Evolutionary conservation across 2,113 vertebrate species (phyloP), one percentile per base, ranked within the genome.

Genomic region (Orycteropus afer): DNA sequence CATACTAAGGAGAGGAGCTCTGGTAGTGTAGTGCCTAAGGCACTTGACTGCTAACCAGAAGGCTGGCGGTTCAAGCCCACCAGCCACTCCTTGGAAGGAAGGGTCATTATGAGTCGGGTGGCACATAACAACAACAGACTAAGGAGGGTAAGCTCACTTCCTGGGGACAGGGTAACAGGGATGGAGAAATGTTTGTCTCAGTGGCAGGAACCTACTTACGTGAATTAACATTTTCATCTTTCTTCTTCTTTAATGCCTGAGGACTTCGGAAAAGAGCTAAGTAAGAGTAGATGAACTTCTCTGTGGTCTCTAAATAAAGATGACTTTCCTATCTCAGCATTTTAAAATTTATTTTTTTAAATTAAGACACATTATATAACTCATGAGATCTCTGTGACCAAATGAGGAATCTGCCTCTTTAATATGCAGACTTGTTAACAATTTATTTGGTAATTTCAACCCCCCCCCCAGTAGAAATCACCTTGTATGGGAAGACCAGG

Each of bases 311-410:
- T 95, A 86, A 88, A 95, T 81, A 67, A 95, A 81, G 22, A 65
- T 59, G 25, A 78, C 55, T 49, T 95, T 89, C 25, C 45, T 61
- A 74, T 55, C 53, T 84, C 65, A 63, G 59, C 74, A 94, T 86
- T 86, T 94, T 71, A 86, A 90, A 93, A 34, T 27, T 85, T 91
- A 27, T 71, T 92, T 97, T 89, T 11, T 59, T 93, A 95, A 93
- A 93, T 69, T 61, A 83, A 89, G 71, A 84, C 20, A 84, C 11
- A 73, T 79, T 12, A 55, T 63, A 84, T 91, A 76, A 80, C 45
- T 95, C 49, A 94, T 65, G 29, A 89, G 55, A 82, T 18, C 37
- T 61, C 63, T 79, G 27, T 89, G 94, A 94, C 27, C 22, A 88
- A 59, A 67, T 73, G 40, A 91, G 17, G n/a, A 91, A 37, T 89